Evolutionary conservation across 2,888 invertebrate species (phyloP), one percentile per base, ranked within the genome.

Genomic region (Drosophila meridiana): DNA sequence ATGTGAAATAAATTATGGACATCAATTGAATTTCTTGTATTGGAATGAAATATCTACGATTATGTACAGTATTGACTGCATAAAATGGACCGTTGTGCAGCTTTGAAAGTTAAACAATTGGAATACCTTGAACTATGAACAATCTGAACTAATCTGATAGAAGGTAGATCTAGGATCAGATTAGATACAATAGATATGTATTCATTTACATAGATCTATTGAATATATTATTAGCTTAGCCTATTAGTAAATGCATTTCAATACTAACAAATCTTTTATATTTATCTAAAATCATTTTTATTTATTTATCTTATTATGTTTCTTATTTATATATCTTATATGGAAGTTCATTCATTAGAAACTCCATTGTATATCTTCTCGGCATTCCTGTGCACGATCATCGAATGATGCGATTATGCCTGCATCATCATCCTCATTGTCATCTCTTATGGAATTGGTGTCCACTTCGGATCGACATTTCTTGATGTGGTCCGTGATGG

Each of bases 401-500:
- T 71, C 60, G 7, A 56, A 43, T 4, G 45, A n/a, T 11, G 47
- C 67, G 32, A 58, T 57, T 7, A 43, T 47, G 38, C 83, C 69
- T 87, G 2, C 30, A 48, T 3, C 32, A 9, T 52, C 48, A 30
- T 30, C 20, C 20, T 20, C 32, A 13, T 13, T 11, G 13, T 92
- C 92, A 78, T 88, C 83, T 32, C 89, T 57, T 66, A 89, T 79
- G 0, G 89, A 80, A 71, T 90, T 91, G 62, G 91, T 91, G 11
- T 89, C 80, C 13, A 86, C 61, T 58, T 92, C 91, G 56, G 91
- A 74, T 0, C 91, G 91, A 62, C 86, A 90, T 13, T 86, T 80
- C 47, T 84, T 89, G 6, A 93, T 78, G 67, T 93, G 91, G 70
- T 93, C 92, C 28, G 90, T 87, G 66, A 93, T 87, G 67, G 88